Conservation (phyloP, 2,797 vertebrate species). For the Sylvilagus floridanus region DNA sequence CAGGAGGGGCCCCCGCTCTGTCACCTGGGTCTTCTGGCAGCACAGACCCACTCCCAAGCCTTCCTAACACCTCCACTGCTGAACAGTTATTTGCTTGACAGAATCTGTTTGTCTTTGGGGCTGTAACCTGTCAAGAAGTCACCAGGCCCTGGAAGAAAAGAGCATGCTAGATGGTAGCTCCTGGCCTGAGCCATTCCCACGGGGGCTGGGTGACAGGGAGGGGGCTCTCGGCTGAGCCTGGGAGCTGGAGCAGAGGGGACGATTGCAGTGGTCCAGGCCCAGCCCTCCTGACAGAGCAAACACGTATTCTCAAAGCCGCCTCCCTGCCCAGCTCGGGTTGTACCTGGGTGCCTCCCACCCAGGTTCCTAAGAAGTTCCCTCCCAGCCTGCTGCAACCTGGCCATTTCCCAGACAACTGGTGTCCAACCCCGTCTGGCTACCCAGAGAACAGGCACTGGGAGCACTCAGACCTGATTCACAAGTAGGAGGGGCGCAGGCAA, state of each 20-base stretch:
- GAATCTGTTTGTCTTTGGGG: conserved; percentile 89
- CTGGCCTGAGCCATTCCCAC: conserved; percentile 71
- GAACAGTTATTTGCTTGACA: conserved; percentile 84
- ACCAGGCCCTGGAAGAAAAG: conserved; percentile 77
- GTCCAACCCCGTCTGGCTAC: background rate
- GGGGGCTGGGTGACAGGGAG: conserved; percentile 74
- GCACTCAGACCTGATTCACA: background rate
- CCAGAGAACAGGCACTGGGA: background rate
- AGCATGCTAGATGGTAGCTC: conserved; percentile 65
- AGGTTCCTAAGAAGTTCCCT: conserved; percentile 65
- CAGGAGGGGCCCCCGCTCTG: conserved; percentile 56
- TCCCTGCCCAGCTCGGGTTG: conserved; percentile 60
- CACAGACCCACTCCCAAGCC: background rate
- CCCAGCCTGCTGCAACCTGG: conserved; percentile 47
- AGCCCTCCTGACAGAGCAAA: conserved; percentile 73
- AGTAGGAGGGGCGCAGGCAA: background rate
- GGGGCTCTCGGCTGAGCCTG: conserved; percentile 28
- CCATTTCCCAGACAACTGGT: conserved; percentile 50
- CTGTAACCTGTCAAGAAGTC: conserved; percentile 87
- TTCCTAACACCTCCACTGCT: conserved; percentile 67
- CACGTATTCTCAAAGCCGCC: background rate
- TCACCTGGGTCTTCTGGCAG: conserved; percentile 69
- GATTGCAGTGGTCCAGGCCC: conserved; percentile 32
- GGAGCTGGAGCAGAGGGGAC: background rate
- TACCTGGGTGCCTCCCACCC: conserved; percentile 33